These are phyloP conservation scores for Onychomys torridus DNA, from an alignment of 2,797 vertebrate species.

Conservation along the genomic window DNA sequence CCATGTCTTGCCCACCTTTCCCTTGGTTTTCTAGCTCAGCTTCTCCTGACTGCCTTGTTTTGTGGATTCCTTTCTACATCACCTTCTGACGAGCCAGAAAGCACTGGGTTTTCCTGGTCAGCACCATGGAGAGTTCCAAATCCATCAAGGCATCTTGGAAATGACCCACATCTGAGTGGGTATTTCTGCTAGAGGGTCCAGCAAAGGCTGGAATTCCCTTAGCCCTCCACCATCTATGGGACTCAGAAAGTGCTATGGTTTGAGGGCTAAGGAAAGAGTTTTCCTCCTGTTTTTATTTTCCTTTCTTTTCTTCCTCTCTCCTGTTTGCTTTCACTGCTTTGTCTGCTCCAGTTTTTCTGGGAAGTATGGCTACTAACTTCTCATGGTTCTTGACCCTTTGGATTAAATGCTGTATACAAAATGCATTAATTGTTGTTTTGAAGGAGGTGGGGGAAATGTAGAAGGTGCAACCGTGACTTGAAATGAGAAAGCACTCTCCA, in stretches of 20 bases:
- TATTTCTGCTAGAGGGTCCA: neutral
- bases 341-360: conserved; percentile 16
- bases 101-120: neutral
- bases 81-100: neutral
- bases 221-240: neutral
- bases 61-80: neutral
- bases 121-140: conserved; percentile 35
- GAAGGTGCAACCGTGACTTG: neutral
- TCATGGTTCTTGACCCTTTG: neutral
- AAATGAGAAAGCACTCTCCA: neutral
- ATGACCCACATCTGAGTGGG: neutral
- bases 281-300: neutral
- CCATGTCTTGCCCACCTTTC: neutral
- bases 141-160: neutral
- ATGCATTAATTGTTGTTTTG: neutral
- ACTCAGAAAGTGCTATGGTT: neutral
- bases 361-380: neutral
- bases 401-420: neutral
- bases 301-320: neutral
- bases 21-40: neutral
- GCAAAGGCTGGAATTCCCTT: neutral
- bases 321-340: neutral
- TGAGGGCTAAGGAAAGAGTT: conserved; percentile 8
- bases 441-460: neutral
- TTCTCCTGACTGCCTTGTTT: neutral